phyloP scores from a whole-genome alignment of 2,888 invertebrate genomes.

The Hyalella azteca region DNA sequence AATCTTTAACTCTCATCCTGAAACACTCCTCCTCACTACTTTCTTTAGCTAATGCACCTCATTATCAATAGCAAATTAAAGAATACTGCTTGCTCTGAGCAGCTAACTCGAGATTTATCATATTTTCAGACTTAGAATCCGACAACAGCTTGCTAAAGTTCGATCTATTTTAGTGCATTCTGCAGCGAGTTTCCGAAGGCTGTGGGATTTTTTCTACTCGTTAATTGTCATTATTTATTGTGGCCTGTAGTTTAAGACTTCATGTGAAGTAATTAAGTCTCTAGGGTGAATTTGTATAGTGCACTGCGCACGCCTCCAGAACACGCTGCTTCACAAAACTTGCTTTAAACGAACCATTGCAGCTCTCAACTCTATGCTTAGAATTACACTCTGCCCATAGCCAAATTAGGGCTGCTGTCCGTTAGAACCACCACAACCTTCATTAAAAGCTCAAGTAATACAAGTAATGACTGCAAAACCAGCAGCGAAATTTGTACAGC shows the following conservation, averaged over 20 bases:
- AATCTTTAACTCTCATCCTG: too few relatives aligned
- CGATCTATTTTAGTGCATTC: too few relatives aligned
- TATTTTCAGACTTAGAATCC: too few relatives aligned
- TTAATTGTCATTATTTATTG: slow-evolving; percentile 16
- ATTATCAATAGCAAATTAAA: too few relatives aligned
- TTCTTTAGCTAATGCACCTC: too few relatives aligned
- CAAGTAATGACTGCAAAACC: background rate
- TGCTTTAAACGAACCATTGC: too few relatives aligned
- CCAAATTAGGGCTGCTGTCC: slow-evolving; percentile 3
- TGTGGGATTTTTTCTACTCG: background rate
- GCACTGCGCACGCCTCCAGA: background rate
- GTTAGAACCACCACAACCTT: background rate
- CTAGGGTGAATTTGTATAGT: background rate
- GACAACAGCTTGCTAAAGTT: too few relatives aligned
- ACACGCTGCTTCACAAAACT: background rate
- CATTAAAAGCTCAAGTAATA: background rate
- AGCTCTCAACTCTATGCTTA: background rate
- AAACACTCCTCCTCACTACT: too few relatives aligned
- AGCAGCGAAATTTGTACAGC: background rate
- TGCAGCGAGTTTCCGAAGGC: too few relatives aligned
- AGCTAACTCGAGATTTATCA: too few relatives aligned
- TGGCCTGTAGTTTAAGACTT: background rate
- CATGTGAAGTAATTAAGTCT: background rate
- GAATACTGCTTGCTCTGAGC: too few relatives aligned
- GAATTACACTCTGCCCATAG: background rate